Conservation (phyloP, 2,888 invertebrate genomes). For the Ametastegia equiseti region DNA sequence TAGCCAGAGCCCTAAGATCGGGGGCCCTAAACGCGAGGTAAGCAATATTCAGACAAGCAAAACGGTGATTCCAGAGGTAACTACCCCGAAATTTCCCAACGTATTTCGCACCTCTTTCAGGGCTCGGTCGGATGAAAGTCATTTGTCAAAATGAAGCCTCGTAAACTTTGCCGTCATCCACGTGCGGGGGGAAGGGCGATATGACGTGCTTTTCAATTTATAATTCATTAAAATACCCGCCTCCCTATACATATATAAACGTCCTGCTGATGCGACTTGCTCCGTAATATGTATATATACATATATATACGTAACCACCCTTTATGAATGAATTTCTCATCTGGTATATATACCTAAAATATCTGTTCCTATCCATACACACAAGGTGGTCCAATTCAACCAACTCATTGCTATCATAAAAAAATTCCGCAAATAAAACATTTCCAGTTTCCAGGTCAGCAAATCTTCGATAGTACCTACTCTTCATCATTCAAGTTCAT, state of each 20-base stretch:
- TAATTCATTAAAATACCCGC: conserved; percentile 49
- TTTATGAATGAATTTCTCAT: conserved; percentile 22
- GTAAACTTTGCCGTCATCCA: conserved; percentile 32
- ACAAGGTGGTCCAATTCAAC: no score
- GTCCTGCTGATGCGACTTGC: background rate
- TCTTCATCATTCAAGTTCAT: no score
- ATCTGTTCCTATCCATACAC: no score
- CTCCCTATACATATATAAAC: background rate
- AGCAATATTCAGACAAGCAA: conserved; percentile 25
- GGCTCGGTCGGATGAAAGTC: conserved; percentile 35
- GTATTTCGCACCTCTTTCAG: conserved; percentile 10
- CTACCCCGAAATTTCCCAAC: background rate
- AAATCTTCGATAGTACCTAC: no score
- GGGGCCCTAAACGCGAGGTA: background rate
- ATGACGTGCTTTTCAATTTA: conserved; percentile 52
- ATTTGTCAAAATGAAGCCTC: conserved; percentile 53
- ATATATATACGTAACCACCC: background rate
- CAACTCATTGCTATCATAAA: no score
- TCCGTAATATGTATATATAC: background rate
- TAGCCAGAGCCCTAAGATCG: background rate
- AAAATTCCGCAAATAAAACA: no score
- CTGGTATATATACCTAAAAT: background rate
- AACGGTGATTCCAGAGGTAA: conserved; percentile 16
- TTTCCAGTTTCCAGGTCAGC: no score
- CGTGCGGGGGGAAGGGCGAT: conserved; percentile 11